Conservation (phyloP, 2,113 vertebrate species). For the Cairina moschata region DNA sequence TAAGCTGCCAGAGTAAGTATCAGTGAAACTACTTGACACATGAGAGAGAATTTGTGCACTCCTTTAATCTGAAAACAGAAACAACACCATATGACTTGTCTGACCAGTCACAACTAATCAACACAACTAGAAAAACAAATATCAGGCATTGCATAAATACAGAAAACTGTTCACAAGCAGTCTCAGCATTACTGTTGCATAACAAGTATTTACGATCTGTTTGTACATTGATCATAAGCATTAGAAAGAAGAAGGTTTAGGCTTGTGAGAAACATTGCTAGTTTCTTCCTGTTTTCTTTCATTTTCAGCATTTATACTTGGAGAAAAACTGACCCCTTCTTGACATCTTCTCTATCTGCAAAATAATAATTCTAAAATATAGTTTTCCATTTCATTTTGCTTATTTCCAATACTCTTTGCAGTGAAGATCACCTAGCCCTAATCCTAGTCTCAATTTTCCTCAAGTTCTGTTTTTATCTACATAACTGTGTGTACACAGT, state of each 20-base stretch:
- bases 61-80: conserved; percentile 48
- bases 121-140: conserved; percentile 60
- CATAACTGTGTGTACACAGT: background rate
- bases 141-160: conserved; percentile 50
- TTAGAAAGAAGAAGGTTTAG: background rate
- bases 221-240: background rate
- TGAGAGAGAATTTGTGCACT: conserved; percentile 7
- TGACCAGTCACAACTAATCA: conserved; percentile 68
- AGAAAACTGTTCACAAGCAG: conserved; percentile 44
- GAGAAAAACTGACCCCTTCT: background rate
- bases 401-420: background rate
- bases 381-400: background rate
- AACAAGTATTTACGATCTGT: background rate
- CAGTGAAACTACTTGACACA: conserved; percentile 45
- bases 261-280: background rate
- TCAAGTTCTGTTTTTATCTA: background rate
- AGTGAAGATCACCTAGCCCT: background rate
- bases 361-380: background rate
- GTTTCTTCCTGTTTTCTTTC: background rate
- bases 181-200: background rate
- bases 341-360: background rate
- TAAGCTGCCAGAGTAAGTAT: conserved; percentile 31
- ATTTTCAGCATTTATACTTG: background rate
- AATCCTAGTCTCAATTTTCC: background rate
- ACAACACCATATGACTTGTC: conserved; percentile 62